Conservation (phyloP, 2,888 invertebrate genomes). For the Xestia sexstrigata region DNA sequence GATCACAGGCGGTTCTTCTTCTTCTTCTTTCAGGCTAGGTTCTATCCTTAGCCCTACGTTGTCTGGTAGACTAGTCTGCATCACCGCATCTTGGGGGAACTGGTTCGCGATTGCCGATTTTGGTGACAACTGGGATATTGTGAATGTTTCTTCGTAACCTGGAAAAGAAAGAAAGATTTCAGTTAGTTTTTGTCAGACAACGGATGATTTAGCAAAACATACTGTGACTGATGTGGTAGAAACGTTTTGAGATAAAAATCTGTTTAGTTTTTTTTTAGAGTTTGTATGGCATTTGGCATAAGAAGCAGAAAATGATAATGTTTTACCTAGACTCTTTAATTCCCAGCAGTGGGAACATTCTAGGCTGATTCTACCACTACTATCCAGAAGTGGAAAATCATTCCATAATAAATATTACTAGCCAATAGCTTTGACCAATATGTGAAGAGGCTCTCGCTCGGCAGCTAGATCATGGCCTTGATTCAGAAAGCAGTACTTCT, state of each 20-base stretch:
- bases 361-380: background rate
- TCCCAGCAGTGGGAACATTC: background rate
- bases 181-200: constrained; percentile 4
- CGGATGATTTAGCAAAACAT: background rate
- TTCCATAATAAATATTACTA: background rate
- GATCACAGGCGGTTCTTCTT: constrained; percentile 67
- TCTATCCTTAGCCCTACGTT: constrained; percentile 84
- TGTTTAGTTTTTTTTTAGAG: no score
- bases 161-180: constrained; percentile 73
- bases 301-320: background rate
- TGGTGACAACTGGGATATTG: constrained; percentile 93
- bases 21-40: constrained; percentile 79
- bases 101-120: constrained; percentile 88
- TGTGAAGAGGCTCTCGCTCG: background rate
- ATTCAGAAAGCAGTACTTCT: background rate
- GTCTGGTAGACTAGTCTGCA: constrained; percentile 82
- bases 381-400: background rate
- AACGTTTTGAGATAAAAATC: background rate
- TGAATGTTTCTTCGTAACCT: constrained; percentile 90
- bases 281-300: no score
- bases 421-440: background rate
- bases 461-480: background rate
- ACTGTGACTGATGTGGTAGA: background rate
- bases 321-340: background rate
- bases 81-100: constrained; percentile 71